Percentiles rank a stretch among this genome's conserved stretches.
Evolutionary conservation across 2,113 vertebrate species (phyloP).

Genomic region (Aplodontia rufa): DNA sequence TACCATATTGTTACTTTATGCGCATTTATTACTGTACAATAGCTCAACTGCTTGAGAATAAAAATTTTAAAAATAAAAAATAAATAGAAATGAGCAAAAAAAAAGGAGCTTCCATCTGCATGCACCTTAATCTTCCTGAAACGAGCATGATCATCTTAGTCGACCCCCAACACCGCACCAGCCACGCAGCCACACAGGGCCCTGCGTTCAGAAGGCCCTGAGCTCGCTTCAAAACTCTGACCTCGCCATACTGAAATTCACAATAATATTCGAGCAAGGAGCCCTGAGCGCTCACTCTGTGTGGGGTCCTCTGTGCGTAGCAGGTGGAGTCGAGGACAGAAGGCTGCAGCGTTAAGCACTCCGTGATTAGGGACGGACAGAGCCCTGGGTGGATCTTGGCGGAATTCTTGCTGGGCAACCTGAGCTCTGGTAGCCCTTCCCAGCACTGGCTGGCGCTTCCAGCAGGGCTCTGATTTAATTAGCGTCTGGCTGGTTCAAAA

Average conservation of each 20-base stretch:
- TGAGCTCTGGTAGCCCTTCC: background rate
- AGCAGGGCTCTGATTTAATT: background rate
- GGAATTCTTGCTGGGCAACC: rapidly evolving
- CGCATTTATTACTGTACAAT: no score
- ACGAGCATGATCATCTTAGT: rapidly evolving
- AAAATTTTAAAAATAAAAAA: no score
- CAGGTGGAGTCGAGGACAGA: background rate
- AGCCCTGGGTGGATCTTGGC: rapidly evolving
- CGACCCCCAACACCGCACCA: rapidly evolving
- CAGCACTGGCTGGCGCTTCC: background rate
- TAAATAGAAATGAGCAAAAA: no score
- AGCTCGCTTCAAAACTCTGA: background rate
- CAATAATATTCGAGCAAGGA: background rate
- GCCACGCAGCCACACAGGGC: background rate
- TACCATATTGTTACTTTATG: no score
- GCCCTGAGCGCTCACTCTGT: background rate
- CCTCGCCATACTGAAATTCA: background rate
- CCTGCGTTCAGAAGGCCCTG: rapidly evolving
- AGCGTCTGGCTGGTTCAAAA: background rate
- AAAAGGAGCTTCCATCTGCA: no score
- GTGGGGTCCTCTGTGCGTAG: rapidly evolving
- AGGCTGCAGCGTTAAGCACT: background rate
- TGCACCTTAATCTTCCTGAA: no score
- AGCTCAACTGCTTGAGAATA: no score
- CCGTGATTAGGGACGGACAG: background rate